Conservation (phyloP, 2,888 invertebrate species). For the Andrena haemorrhoa region DNA sequence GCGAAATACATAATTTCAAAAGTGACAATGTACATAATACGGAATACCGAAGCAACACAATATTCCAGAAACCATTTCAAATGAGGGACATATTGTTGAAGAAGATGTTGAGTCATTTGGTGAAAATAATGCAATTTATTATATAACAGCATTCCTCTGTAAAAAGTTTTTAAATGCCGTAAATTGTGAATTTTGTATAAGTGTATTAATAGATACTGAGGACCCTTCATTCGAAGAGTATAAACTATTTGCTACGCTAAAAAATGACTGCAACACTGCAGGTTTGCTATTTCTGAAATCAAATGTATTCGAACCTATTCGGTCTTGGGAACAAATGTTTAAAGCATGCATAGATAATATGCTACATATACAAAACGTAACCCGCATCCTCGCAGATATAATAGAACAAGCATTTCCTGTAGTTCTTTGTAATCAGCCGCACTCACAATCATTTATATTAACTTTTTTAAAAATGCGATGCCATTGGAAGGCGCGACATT, state of each 20-base stretch:
- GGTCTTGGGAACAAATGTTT: neutral
- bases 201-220: neutral
- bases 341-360: neutral
- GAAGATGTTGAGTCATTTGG: neutral
- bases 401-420: neutral
- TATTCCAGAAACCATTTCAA: too few relatives aligned
- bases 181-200: neutral
- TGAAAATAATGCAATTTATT: slow-evolving; percentile 6
- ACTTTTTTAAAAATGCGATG: neutral
- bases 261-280: neutral
- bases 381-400: neutral
- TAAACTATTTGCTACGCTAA: neutral
- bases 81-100: neutral
- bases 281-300: neutral
- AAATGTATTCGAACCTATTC: neutral
- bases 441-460: neutral
- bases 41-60: too few relatives aligned
- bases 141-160: neutral
- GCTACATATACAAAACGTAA: neutral
- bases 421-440: neutral
- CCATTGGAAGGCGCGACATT: too few relatives aligned
- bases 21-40: neutral
- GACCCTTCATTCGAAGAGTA: neutral
- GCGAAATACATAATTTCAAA: neutral
- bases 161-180: neutral